Percentiles rank a stretch among this genome's conserved stretches.
Evolutionary conservation across 2,113 vertebrate genomes (phyloP).

Genomic region (Oncorhynchus kisutch): DNA sequence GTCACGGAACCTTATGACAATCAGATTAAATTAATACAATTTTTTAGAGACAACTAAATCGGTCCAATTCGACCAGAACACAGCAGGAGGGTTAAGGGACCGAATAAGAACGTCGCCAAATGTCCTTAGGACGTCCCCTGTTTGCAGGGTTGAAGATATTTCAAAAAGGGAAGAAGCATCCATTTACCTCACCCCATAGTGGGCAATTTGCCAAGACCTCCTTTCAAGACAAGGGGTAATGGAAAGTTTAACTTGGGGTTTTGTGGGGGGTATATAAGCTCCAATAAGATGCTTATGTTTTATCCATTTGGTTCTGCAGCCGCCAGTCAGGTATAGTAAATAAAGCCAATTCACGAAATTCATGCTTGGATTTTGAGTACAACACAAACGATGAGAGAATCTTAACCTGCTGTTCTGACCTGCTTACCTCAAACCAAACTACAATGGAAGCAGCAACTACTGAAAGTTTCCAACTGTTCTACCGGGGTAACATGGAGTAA

Average conservation of each 20-base stretch:
- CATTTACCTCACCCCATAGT: background rate
- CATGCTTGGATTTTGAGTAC: constrained; percentile 18
- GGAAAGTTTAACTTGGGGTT: constrained; percentile 40
- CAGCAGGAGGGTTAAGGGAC: no score
- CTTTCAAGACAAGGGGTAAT: constrained; percentile 21
- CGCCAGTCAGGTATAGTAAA: constrained; percentile 16
- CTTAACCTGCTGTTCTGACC: background rate
- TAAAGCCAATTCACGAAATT: constrained; percentile 41
- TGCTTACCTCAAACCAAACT: background rate
- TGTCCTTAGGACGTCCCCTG: no score
- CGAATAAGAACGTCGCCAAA: no score
- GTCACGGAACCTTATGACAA: no score
- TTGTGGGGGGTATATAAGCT: constrained; percentile 8
- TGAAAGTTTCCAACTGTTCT: background rate
- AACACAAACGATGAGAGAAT: background rate
- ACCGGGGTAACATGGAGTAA: no score
- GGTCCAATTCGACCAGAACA: no score
- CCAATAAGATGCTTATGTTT: constrained; percentile 54
- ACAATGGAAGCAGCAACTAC: background rate
- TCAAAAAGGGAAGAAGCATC: background rate
- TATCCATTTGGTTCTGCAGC: constrained; percentile 55
- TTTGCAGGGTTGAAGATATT: background rate
- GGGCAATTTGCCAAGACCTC: constrained; percentile 11
- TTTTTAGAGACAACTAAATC: no score
- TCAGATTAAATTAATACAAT: no score